A percentile compares a stretch with the other conserved stretches of the same genome.
Conservation (phyloP, 2,888 invertebrate genomes). For the Papilio gigon region DNA sequence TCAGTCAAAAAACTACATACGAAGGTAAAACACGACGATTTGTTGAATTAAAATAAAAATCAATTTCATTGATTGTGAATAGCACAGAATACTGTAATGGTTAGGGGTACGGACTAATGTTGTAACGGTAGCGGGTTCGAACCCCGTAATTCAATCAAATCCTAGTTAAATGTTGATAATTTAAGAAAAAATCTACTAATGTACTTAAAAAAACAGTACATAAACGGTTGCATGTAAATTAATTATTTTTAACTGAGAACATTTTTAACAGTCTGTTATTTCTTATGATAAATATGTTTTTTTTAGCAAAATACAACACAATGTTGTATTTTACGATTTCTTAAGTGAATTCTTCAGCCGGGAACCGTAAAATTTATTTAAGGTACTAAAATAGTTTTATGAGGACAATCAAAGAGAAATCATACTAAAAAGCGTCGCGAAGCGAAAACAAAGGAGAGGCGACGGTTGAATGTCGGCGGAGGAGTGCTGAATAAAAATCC, state of each 20-base stretch:
- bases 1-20: background rate
- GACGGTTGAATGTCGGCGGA: background rate
- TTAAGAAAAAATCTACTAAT: too few species aligned
- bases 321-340: conserved; percentile 14
- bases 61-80: background rate
- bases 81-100: too few species aligned
- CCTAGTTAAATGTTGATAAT: too few species aligned
- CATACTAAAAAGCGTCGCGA: conserved; percentile 18
- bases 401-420: conserved; percentile 13
- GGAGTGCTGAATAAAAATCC: conserved; percentile 35
- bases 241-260: too few species aligned
- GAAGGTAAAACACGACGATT: background rate
- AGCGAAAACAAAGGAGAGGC: conserved; percentile 28
- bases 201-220: too few species aligned
- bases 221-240: too few species aligned
- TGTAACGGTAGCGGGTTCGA: too few species aligned
- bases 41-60: background rate
- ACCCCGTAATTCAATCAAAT: too few species aligned
- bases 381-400: conserved; percentile 15
- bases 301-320: background rate
- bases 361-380: conserved; percentile 13
- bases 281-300: background rate
- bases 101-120: too few species aligned
- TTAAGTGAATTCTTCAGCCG: background rate
- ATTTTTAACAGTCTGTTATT: too few species aligned